Conservation (phyloP, 2,797 vertebrate species). For the Oreochromis mossambicus region DNA sequence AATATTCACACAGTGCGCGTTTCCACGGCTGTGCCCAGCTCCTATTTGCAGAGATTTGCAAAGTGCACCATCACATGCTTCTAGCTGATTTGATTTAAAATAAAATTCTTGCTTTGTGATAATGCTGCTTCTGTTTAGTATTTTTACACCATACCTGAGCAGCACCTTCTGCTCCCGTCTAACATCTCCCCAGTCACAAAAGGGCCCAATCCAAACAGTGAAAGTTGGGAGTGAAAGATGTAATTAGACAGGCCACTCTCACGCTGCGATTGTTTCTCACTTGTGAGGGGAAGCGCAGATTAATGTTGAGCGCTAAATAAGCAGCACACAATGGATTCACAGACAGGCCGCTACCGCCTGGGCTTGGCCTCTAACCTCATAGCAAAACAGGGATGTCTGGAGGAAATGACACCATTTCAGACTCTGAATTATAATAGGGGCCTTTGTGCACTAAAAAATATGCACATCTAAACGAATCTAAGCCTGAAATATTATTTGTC, state of each 20-base stretch:
- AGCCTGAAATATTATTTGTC: not conserved
- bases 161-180: not conserved
- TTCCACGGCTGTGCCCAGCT: not conserved
- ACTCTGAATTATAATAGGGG: constrained; percentile 54
- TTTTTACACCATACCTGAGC: constrained; percentile 1
- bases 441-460: constrained; percentile 9
- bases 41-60: not conserved
- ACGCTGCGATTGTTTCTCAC: constrained; percentile 64
- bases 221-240: constrained; percentile 67
- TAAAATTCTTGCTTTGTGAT: not conserved
- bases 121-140: not conserved
- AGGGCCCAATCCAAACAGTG: constrained; percentile 29
- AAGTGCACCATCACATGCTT: not conserved
- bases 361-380: constrained; percentile 61
- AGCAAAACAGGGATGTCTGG: constrained; percentile 61
- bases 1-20: not conserved
- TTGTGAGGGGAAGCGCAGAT: constrained; percentile 59
- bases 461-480: not conserved
- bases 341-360: constrained; percentile 51
- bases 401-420: constrained; percentile 69
- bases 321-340: constrained; percentile 61
- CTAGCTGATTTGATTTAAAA: not conserved
- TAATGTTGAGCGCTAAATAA: constrained; percentile 67
- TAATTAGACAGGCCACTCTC: constrained; percentile 63
- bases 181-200: constrained; percentile 16